A percentile compares a stretch with the other conserved stretches of the same genome.
Conservation (phyloP, 2,113 vertebrate genomes). For the Platichthys stellatus region DNA sequence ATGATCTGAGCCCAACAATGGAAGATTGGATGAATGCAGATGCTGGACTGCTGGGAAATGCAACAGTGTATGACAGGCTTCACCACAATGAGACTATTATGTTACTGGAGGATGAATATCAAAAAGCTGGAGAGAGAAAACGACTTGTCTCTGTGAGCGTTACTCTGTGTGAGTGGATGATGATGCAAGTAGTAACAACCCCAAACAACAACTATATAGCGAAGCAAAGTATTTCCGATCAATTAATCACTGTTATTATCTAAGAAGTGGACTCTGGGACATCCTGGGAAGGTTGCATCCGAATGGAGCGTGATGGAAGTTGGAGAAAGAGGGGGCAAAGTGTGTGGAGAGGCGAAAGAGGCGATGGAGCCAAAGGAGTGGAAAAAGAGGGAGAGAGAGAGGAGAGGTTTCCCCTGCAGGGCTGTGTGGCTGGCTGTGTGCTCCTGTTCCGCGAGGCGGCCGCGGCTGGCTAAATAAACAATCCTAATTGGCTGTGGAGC, state of each 20-base stretch:
- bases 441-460: conserved; percentile 79
- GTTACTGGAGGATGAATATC: conserved; percentile 57
- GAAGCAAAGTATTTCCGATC: neutral
- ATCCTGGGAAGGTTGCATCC: conserved; percentile 27
- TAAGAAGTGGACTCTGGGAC: neutral
- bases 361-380: conserved; percentile 44
- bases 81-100: conserved; percentile 57
- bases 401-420: conserved; percentile 81
- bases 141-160: conserved; percentile 10
- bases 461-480: conserved; percentile 86
- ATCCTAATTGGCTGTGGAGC: conserved; percentile 95
- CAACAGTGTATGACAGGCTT: conserved; percentile 64
- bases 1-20: conserved; percentile 65
- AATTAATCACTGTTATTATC: conserved; percentile 41
- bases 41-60: conserved; percentile 46
- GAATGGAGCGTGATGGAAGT: conserved; percentile 25
- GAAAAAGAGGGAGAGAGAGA: conserved; percentile 61
- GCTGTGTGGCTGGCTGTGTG: conserved; percentile 82
- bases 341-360: conserved; percentile 28
- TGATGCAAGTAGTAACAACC: conserved; percentile 56
- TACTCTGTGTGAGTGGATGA: neutral
- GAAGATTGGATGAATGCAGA: conserved; percentile 62
- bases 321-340: conserved; percentile 40
- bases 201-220: conserved; percentile 27
- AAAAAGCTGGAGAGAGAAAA: conserved; percentile 43